Evolutionary conservation across 2,113 vertebrate genomes (phyloP).

Genomic region (Gnathonemus longibarbis): DNA sequence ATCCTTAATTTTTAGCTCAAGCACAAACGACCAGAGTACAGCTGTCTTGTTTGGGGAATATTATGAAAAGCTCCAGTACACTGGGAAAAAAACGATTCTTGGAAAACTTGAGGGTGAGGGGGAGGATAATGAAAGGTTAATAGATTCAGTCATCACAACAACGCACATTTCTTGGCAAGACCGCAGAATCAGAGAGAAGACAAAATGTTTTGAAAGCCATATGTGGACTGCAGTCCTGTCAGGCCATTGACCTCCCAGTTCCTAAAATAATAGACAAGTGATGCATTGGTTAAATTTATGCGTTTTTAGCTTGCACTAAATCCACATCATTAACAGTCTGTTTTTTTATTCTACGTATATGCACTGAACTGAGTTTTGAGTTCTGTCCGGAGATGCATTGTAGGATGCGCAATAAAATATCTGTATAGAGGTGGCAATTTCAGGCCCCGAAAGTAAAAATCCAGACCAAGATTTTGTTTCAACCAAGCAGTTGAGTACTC

Average conservation of each 20-base stretch:
- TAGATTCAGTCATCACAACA: background rate
- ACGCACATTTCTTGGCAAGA: background rate
- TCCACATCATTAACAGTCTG: background rate
- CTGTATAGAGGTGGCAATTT: background rate
- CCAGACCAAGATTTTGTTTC: too few species aligned
- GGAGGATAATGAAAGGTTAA: background rate
- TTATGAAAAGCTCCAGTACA: background rate
- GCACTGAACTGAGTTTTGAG: background rate
- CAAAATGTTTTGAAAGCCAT: background rate
- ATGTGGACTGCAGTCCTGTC: background rate
- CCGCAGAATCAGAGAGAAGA: background rate
- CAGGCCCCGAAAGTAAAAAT: too few species aligned
- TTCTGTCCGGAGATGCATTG: background rate
- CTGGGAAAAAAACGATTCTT: background rate
- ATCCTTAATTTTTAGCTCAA: background rate
- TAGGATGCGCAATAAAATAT: background rate
- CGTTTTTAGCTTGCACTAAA: background rate
- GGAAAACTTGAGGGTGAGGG: background rate
- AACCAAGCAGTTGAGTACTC: too few species aligned
- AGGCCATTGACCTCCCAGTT: background rate
- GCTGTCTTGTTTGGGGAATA: background rate
- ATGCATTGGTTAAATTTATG: background rate
- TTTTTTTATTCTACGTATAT: background rate
- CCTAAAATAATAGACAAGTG: background rate
- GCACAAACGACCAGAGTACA: background rate